A percentile compares a stretch with the other conserved stretches of the same genome.
phyloP scores from a whole-genome alignment of 2,113 vertebrate genomes.

The Aldabrachelys gigantea region DNA sequence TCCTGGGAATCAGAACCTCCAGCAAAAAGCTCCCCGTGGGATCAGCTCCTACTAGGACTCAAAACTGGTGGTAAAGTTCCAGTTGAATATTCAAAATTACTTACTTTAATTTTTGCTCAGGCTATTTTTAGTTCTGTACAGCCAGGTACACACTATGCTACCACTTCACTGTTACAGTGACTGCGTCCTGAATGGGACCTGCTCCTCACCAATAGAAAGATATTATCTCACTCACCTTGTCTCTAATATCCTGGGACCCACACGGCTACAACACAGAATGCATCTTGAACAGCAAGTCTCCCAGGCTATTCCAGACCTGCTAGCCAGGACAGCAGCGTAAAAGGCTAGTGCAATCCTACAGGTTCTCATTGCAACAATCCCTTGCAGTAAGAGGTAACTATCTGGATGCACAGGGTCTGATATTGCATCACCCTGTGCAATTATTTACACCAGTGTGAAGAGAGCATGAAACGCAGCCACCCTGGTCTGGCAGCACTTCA shows the following conservation, averaged over 20 bases:
- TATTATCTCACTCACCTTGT: background rate
- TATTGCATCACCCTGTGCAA: background rate
- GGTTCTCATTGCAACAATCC: background rate
- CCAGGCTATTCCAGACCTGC: background rate
- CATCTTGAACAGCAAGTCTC: background rate
- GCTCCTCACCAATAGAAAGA: background rate
- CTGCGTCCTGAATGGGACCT: background rate
- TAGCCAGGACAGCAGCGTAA: background rate
- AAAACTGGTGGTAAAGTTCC: background rate
- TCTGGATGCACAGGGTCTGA: background rate
- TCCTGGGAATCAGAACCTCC: background rate
- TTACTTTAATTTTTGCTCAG: background rate
- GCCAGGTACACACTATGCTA: background rate
- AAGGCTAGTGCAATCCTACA: background rate
- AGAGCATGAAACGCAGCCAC: background rate
- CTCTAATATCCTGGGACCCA: background rate
- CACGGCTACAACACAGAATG: background rate
- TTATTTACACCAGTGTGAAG: background rate
- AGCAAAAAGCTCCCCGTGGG: background rate
- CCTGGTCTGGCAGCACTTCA: background rate
- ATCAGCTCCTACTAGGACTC: background rate
- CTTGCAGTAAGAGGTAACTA: background rate
- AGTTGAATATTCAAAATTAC: background rate
- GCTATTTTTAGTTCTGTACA: background rate
- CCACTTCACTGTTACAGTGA: background rate